phyloP scores from a whole-genome alignment of 2,888 invertebrate genomes.

The Julus scandinavius region DNA sequence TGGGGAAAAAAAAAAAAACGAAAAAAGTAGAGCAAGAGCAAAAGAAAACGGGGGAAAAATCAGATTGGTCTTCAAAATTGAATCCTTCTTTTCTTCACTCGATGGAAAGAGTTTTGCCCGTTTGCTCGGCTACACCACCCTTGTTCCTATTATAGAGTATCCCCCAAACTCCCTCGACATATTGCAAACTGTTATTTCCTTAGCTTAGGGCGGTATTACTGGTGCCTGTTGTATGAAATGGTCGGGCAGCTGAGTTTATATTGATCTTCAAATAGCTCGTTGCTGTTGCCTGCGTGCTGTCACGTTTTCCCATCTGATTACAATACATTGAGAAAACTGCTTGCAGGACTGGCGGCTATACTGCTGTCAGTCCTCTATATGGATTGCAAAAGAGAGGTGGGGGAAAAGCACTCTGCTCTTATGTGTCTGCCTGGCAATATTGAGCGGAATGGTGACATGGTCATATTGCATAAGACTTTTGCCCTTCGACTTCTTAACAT shows the following conservation, averaged over 20 bases:
- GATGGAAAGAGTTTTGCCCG: background rate
- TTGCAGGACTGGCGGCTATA: background rate
- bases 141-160: constrained; percentile 48
- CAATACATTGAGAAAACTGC: constrained; percentile 38
- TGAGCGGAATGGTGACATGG: constrained; percentile 12
- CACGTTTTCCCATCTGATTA: constrained; percentile 46
- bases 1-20: background rate
- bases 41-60: constrained; percentile 34
- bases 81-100: constrained; percentile 45
- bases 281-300: constrained; percentile 25
- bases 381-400: background rate
- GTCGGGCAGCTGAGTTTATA: constrained; percentile 44
- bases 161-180: constrained; percentile 49
- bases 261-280: constrained; percentile 48
- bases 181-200: constrained; percentile 52
- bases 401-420: background rate
- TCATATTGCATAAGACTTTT: constrained; percentile 3
- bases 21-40: background rate
- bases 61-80: constrained; percentile 51
- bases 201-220: constrained; percentile 44
- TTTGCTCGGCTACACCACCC: constrained; percentile 19
- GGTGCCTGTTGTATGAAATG: constrained; percentile 51
- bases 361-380: constrained; percentile 11
- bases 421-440: background rate
- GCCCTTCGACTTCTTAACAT: constrained; percentile 3